Conservation (phyloP, 2,797 vertebrate species). For the Falco cherrug region DNA sequence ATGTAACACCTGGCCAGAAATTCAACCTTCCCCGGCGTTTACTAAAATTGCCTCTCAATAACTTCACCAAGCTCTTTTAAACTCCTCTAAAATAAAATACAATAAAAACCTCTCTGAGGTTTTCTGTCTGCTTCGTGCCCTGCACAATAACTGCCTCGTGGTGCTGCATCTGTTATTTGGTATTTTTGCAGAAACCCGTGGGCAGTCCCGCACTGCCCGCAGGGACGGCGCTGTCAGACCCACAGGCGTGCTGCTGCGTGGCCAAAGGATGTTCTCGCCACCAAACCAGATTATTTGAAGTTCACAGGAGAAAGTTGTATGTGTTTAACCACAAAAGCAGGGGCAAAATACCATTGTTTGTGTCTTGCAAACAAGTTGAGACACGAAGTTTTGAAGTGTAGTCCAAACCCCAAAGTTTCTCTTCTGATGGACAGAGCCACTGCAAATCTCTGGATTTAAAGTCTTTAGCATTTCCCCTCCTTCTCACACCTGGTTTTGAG, state of each 20-base stretch:
- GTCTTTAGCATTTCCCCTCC: constrained; percentile 4
- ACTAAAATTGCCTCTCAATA: not conserved
- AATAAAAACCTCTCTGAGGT: not conserved
- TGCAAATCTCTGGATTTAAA: not conserved
- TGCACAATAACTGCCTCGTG: not conserved
- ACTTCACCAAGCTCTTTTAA: not conserved
- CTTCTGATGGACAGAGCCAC: not conserved
- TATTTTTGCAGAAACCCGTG: not conserved
- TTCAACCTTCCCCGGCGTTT: not conserved
- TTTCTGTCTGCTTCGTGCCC: not conserved
- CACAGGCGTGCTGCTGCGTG: not conserved
- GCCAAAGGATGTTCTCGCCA: not conserved
- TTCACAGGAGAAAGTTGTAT: not conserved
- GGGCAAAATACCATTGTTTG: not conserved
- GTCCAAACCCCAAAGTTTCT: not conserved
- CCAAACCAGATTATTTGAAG: not conserved
- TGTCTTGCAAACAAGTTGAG: constrained; percentile 32
- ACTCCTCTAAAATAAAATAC: not conserved
- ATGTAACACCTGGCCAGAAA: constrained; percentile 36
- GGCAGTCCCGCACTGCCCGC: accelerated
- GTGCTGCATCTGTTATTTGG: accelerated
- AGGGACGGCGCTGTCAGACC: not conserved
- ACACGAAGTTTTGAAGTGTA: not conserved
- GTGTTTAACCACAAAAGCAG: not conserved
- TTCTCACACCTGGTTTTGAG: constrained; percentile 65